phyloP scores from a whole-genome alignment of 1,140 invertebrate genomes.

The Eufriesea mexicana region DNA sequence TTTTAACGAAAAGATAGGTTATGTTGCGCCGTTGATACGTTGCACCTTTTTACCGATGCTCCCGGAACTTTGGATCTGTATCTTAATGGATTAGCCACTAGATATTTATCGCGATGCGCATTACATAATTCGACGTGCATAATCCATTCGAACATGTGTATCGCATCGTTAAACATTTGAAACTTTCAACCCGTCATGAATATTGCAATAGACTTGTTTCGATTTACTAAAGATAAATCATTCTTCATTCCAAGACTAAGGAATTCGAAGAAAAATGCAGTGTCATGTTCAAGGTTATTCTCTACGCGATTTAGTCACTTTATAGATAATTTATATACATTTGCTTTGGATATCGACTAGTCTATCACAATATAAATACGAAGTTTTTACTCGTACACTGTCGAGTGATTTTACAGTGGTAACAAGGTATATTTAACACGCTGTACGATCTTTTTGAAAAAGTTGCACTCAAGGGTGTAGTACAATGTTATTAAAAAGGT shows the following conservation, averaged over 20 bases:
- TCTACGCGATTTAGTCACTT: background rate
- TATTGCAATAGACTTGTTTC: constrained; percentile 18
- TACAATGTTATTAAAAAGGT: background rate
- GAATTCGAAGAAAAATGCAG: constrained; percentile 3
- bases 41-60: constrained; percentile 13
- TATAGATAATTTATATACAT: too few relatives aligned
- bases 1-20: background rate
- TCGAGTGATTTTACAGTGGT: background rate
- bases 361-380: background rate
- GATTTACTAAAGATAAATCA: constrained; percentile 2
- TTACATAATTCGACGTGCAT: constrained; percentile 32
- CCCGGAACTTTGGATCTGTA: constrained; percentile 39
- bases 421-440: background rate
- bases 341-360: background rate
- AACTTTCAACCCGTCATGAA: constrained; percentile 13
- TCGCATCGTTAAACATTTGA: constrained; percentile 15
- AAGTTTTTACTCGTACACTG: background rate
- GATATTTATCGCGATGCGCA: constrained; percentile 6
- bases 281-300: constrained; percentile 19
- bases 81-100: constrained; percentile 39
- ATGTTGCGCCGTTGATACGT: background rate
- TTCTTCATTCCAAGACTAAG: background rate
- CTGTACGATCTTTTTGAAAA: background rate
- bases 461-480: background rate
- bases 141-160: constrained; percentile 2